phyloP scores from a whole-genome alignment of 2,888 invertebrate genomes.

The Caenorhabditis uteleia region DNA sequence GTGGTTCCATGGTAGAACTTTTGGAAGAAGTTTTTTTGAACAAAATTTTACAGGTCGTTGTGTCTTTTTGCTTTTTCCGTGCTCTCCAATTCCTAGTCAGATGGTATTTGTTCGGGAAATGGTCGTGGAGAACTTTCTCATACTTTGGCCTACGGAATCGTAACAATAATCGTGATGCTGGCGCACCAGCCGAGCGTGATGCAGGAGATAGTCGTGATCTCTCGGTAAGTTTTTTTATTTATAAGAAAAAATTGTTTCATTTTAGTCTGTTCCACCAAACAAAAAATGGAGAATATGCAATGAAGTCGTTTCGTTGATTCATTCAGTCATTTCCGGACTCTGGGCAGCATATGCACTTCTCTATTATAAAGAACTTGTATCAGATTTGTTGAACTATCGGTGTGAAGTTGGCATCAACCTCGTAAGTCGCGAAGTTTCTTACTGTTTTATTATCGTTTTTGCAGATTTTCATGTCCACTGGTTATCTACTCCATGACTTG shows the following conservation, averaged over 20 bases:
- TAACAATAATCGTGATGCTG: conserved; percentile 6
- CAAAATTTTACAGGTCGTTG: conserved; percentile 40
- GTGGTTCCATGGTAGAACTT: conserved; percentile 4
- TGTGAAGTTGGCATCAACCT: conserved; percentile 43
- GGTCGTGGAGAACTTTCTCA: conserved; percentile 64
- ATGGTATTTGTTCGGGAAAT: conserved; percentile 63
- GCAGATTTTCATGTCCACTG: conserved; percentile 63
- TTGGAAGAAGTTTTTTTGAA: background rate
- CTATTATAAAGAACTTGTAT: conserved; percentile 44
- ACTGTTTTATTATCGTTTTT: conserved; percentile 7
- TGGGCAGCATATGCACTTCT: conserved; percentile 55
- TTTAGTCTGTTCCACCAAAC: conserved; percentile 63
- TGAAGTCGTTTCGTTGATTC: conserved; percentile 65
- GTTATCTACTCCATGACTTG: conserved; percentile 67
- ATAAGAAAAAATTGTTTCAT: background rate
- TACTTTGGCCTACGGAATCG: conserved; percentile 59
- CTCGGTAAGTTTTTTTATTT: conserved; percentile 30
- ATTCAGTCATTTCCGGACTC: conserved; percentile 59
- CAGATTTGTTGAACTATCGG: conserved; percentile 51
- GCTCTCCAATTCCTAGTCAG: conserved; percentile 63
- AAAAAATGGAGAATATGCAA: conserved; percentile 69
- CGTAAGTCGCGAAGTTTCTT: conserved; percentile 11
- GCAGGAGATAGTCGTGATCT: conserved; percentile 43
- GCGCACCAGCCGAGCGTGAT: background rate
- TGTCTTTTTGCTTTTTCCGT: conserved; percentile 62